phyloP scores from a whole-genome alignment of 2,888 invertebrate species.

The Torymus aiolomorphi region DNA sequence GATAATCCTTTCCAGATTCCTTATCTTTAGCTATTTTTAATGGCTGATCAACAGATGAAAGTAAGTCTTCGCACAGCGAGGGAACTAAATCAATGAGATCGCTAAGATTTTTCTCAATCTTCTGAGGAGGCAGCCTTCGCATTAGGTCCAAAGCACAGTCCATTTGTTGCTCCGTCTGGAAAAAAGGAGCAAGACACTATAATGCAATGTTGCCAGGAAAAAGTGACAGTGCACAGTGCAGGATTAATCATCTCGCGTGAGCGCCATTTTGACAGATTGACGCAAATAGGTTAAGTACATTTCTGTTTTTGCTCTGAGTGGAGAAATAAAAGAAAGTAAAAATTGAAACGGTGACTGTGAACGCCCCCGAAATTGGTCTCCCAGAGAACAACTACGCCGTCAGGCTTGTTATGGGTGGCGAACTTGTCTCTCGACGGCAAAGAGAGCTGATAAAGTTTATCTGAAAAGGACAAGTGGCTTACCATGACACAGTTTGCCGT shows the following conservation, averaged over 20 bases:
- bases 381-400: too few species aligned
- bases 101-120: slow-evolving; percentile 98
- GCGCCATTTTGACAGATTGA: slow-evolving; percentile 57
- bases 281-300: slow-evolving; percentile 55
- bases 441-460: background rate
- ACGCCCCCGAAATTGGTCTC: background rate
- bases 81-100: slow-evolving; percentile 98
- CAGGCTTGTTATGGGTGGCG: too few species aligned
- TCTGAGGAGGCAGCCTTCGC: slow-evolving; percentile 98
- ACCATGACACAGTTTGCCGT: slow-evolving; percentile 55
- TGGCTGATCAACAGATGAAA: slow-evolving; percentile 98
- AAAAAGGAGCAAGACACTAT: slow-evolving; percentile 62
- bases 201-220: background rate
- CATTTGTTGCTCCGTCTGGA: slow-evolving; percentile 95
- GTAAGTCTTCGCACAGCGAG: slow-evolving; percentile 94
- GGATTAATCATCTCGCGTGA: slow-evolving; percentile 30
- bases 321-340: background rate
- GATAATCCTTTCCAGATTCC: slow-evolving; percentile 96
- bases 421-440: too few species aligned
- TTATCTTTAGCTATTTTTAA: slow-evolving; percentile 97
- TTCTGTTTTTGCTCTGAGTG: slow-evolving; percentile 37
- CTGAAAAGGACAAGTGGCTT: slow-evolving; percentile 44
- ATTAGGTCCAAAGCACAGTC: slow-evolving; percentile 99
- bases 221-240: background rate
- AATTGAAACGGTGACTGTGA: background rate